These are phyloP conservation scores for Calliopsis andreniformis DNA, from an alignment of 1,140 invertebrate genomes.

Conservation along the genomic window DNA sequence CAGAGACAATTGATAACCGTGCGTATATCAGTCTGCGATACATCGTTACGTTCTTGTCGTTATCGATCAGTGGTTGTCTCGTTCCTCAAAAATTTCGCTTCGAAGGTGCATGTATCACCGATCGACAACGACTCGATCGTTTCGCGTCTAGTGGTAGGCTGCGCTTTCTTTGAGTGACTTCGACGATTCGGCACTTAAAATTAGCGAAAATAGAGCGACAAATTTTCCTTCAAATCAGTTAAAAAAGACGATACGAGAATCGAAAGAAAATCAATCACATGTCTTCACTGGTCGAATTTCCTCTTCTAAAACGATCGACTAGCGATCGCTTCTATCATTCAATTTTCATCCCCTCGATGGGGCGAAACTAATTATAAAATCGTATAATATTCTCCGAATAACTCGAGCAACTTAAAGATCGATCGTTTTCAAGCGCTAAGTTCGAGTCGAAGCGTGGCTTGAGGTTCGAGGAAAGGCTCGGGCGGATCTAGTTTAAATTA, in stretches of 20 bases:
- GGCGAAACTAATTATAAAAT: neutral
- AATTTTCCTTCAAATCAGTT: constrained; percentile 37
- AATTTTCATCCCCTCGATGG: constrained; percentile 5
- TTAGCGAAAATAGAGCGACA: constrained; percentile 68
- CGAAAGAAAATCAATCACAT: constrained; percentile 11
- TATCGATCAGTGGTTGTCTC: constrained; percentile 42
- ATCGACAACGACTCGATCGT: constrained; percentile 28
- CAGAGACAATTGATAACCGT: constrained; percentile 55
- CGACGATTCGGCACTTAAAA: constrained; percentile 56
- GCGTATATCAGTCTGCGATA: constrained; percentile 70
- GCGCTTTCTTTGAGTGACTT: constrained; percentile 59
- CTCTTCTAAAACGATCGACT: too few species aligned
- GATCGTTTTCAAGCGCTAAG: neutral
- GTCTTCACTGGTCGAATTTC: too few species aligned
- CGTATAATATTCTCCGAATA: too few species aligned
- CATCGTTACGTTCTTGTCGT: constrained; percentile 46
- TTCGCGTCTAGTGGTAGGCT: constrained; percentile 65
- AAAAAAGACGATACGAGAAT: neutral
- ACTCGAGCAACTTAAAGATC: neutral
- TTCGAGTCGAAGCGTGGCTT: constrained; percentile 37
- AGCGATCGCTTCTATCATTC: too few species aligned
- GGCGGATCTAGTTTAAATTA: constrained; percentile 23
- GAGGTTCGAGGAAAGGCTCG: constrained; percentile 4
- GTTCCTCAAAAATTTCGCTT: neutral
- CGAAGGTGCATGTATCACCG: constrained; percentile 27